These are phyloP conservation scores for Alfaro cultratus DNA, from an alignment of 2,797 vertebrate species.

Conservation along the genomic window DNA sequence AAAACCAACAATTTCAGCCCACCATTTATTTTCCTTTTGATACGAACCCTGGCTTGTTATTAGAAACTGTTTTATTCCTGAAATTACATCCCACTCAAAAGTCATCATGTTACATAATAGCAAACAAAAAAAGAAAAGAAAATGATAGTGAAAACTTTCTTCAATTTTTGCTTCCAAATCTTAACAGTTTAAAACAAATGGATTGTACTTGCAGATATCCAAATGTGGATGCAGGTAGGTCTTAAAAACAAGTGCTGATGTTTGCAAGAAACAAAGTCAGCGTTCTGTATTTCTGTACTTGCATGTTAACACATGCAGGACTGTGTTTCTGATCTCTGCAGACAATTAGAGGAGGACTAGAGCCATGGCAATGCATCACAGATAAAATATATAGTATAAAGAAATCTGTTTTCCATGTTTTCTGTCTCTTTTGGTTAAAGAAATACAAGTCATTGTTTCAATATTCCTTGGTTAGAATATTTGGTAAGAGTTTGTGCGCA, in stretches of 20 bases:
- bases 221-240: not conserved
- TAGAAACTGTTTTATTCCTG: too few relatives aligned
- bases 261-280: not conserved
- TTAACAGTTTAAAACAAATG: not conserved
- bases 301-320: not conserved
- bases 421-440: not conserved
- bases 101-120: too few relatives aligned
- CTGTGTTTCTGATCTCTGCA: not conserved
- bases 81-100: too few relatives aligned
- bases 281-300: not conserved
- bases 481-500: too few relatives aligned
- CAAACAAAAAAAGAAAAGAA: too few relatives aligned
- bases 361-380: not conserved
- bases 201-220: not conserved
- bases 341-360: not conserved
- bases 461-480: not conserved
- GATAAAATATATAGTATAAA: not conserved
- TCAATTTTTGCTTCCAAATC: not conserved
- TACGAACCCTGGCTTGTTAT: too few relatives aligned
- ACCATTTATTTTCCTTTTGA: too few relatives aligned
- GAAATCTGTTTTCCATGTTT: not conserved
- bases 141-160: too few relatives aligned
- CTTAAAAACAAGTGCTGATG: not conserved
- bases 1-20: too few relatives aligned
- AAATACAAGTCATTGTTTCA: not conserved